These are phyloP conservation scores for Rousettus madagascariensis DNA, from an alignment of 2,797 vertebrate species.

Conservation along the genomic window DNA sequence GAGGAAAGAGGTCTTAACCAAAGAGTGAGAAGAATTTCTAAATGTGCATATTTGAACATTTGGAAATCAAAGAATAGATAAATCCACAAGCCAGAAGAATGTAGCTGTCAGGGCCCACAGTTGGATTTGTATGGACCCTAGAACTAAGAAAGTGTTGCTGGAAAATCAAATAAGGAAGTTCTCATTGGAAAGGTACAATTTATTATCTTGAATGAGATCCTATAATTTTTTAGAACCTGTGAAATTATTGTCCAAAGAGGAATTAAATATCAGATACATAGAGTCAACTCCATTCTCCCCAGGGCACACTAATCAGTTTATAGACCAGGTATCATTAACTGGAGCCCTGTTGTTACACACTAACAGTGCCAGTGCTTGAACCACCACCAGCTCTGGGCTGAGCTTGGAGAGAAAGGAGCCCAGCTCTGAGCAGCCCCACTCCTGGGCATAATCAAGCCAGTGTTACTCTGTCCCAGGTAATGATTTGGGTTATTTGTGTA, in stretches of 20 bases:
- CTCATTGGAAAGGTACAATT: neutral
- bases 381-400: neutral
- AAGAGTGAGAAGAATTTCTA: neutral
- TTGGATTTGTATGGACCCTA: neutral
- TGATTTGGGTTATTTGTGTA: neutral
- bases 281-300: neutral
- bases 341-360: neutral
- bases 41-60: neutral
- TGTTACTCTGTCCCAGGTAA: neutral
- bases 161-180: neutral
- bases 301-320: neutral
- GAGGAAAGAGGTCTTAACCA: neutral
- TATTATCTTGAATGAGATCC: conserved; percentile 11
- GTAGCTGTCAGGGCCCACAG: neutral
- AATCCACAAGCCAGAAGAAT: neutral
- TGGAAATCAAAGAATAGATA: neutral
- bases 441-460: neutral
- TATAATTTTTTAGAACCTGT: conserved; percentile 1
- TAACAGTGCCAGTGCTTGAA: neutral
- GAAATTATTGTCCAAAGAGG: conserved; percentile 32
- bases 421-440: neutral
- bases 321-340: neutral
- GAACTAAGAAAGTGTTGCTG: neutral
- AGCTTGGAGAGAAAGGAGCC: neutral
- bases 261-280: neutral